Evolutionary conservation across 2,113 vertebrate genomes (phyloP), one percentile per base, ranked within the genome.

Genomic region (Notarius lentiginosus): DNA sequence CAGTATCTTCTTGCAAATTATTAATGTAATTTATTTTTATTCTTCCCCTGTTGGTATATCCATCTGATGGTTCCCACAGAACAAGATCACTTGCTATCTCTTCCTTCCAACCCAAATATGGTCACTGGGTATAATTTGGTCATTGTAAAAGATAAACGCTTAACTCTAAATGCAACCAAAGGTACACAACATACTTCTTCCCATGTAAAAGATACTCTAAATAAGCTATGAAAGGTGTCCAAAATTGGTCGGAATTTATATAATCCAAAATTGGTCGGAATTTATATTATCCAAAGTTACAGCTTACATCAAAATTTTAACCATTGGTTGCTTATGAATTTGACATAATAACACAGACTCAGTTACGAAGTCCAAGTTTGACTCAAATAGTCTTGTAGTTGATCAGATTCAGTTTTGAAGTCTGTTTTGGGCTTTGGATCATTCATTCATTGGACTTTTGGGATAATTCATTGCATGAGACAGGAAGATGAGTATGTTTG

Each of bases 401-500:
- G 41, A 72, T 60, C 63, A 72, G 65, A 6, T 80, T 82, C 58
- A 24, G 4, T 73, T 49, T 17, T 70, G 65, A 70, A 10, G 65
- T 56, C n/a, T 49, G 53, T 5, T 51, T 49, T 73, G 34, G 24
- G 30, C 34, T 58, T 63, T 15, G 15, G 18, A 79, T 51, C 18
- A 24, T 61, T 61, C 10, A 12, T 41, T 81, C 27, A 22, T 24
- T 41, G 47, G 8, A 22, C 18, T 58, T 82, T 49, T 63, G 68
- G 79, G 63, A 75, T 73, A 51, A 72, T 82, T 73, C 85, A 22
- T 68, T 49, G 85, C n/a, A 61, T 51, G 79, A 47, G 55, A 72
- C 34, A 27, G 55, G 55, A 86, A 82, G 85, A 86, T 75, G 56
- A 75, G 68, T 63, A 83, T 61, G 79, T 83, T 63, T 75, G 80